These are phyloP conservation scores for Craniophora ligustri DNA, from an alignment of 2,888 invertebrate species.

Conservation along the genomic window DNA sequence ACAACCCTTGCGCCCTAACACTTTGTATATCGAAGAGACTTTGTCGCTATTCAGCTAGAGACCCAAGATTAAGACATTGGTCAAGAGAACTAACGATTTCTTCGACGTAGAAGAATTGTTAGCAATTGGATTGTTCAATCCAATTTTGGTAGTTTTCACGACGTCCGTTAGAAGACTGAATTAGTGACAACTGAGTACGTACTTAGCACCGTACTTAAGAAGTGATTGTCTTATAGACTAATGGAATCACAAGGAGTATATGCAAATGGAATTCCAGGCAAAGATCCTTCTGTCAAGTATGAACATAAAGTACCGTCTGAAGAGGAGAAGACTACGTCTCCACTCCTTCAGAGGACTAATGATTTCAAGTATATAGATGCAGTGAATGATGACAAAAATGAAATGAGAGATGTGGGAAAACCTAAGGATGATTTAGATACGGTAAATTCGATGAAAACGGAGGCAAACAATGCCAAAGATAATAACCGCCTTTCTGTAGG, in stretches of 20 bases:
- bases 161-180: conserved; percentile 69
- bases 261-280: conserved; percentile 84
- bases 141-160: conserved; percentile 71
- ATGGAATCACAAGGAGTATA: conserved; percentile 83
- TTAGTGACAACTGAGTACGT: conserved; percentile 67
- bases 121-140: conserved; percentile 70
- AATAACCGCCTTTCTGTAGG: conserved; percentile 72
- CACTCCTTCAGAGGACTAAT: conserved; percentile 73
- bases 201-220: conserved; percentile 72
- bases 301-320: conserved; percentile 82
- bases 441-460: conserved; percentile 79
- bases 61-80: conserved; percentile 90
- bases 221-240: conserved; percentile 71
- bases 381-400: conserved; percentile 68
- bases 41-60: conserved; percentile 87
- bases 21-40: conserved; percentile 83
- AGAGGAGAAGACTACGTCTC: conserved; percentile 85
- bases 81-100: conserved; percentile 81
- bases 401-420: conserved; percentile 64
- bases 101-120: conserved; percentile 74
- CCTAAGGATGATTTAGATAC: conserved; percentile 76
- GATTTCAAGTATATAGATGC: conserved; percentile 79
- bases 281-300: conserved; percentile 77
- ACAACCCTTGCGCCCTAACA: conserved; percentile 85
- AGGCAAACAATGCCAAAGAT: conserved; percentile 61